Evolutionary conservation across 2,113 vertebrate species (phyloP).

Genomic region (Erinaceus europaeus): DNA sequence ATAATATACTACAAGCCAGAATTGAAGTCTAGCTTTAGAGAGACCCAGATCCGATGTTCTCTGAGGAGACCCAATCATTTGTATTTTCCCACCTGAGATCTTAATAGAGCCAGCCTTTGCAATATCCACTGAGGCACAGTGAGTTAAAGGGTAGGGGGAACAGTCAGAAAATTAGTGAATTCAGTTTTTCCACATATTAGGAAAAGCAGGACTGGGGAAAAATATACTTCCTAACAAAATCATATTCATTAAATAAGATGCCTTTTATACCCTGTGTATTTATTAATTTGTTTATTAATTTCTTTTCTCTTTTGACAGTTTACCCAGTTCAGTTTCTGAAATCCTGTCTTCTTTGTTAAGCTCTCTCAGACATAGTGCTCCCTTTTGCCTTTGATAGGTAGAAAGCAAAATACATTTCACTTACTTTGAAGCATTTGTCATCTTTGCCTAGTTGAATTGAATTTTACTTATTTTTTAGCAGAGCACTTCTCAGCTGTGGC

Average conservation of each 20-base stretch:
- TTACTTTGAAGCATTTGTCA: not conserved
- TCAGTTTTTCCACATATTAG: not conserved
- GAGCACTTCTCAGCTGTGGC: no score
- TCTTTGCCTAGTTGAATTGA: not conserved
- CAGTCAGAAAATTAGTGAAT: not conserved
- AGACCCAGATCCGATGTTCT: not conserved
- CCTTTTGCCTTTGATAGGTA: not conserved
- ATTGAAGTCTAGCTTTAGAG: slow-evolving; percentile 1
- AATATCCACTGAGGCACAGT: not conserved
- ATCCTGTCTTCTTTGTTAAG: not conserved
- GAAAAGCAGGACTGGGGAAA: not conserved
- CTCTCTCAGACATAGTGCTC: not conserved
- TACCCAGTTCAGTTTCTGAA: not conserved
- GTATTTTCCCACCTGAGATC: not conserved
- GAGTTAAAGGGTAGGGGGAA: not conserved
- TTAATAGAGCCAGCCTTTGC: not conserved
- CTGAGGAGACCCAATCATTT: not conserved
- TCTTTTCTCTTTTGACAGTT: not conserved
- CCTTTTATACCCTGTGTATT: not conserved
- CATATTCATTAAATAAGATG: not conserved
- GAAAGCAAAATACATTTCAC: not conserved
- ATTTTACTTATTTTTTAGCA: no score
- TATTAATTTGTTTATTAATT: not conserved
- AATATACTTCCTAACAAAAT: not conserved
- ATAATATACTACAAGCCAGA: slow-evolving; percentile 4